Evolutionary conservation across 2,113 vertebrate genomes (phyloP), one percentile per base, ranked within the genome.

Genomic region (Apaloderma vittatum): DNA sequence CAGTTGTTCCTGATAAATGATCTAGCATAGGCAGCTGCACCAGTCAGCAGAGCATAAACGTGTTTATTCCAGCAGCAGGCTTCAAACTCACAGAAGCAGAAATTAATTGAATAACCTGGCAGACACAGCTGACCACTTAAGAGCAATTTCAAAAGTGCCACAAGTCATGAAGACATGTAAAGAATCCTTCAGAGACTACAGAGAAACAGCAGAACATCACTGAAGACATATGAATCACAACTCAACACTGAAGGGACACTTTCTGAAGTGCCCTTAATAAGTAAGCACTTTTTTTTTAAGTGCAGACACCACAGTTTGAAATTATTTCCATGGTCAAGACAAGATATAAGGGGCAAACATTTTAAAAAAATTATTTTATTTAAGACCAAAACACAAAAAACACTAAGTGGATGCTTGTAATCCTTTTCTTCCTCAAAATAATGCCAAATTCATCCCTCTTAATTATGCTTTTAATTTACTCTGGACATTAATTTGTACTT

Each of bases 111-210:
- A 86, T 61, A 92, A 74, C 43, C 46, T 67, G 37, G 34, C 79
- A 90, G 75, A 88, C 43, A 92, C 12, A n/a, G 84, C 48, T 76
- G 26, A 77, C 61, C 37, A 88, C 67, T 93, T 83, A 67, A 65
- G 43, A 72, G 43, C 57, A 81, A 65, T 92, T 96, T 94, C 61
- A 52, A 8, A 94, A 90, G 59, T 77, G 43, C 63, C 65, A 73
- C 34, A 61, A 92, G 43, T 63, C 68, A 86, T 36, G 55, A 90
- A 83, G 90, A 78, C 45, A 21, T 1, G 7, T 57, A 85, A 89
- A 61, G 49, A 90, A 54, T 59, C 29, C 43, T 90, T 74, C 59
- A 66, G 78, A 86, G 72, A 51, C 36, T 84, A 81, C 57, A 78
- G 37, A 80, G 23, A 43, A 88, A 63, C 14, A 59, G 36, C 55